Evolutionary conservation across 1,140 invertebrate species (phyloP).

Genomic region (Drosophila bifasciata): DNA sequence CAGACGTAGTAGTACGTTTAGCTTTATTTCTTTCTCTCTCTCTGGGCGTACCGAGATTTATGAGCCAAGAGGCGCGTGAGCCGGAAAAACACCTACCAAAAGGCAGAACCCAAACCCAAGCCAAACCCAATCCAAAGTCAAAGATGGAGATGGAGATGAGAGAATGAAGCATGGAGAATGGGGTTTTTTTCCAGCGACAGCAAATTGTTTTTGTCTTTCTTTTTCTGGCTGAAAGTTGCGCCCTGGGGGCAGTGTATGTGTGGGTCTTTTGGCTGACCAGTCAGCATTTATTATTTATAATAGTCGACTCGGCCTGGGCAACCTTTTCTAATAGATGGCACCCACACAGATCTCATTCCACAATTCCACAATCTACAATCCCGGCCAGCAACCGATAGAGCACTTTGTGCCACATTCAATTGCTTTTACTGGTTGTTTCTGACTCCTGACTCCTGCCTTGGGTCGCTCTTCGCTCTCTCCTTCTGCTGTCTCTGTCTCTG

Average conservation of each 20-base stretch:
- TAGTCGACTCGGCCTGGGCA: constrained; percentile 73
- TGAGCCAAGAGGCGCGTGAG: constrained; percentile 78
- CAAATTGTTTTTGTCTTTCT: constrained; percentile 77
- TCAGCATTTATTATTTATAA: constrained; percentile 83
- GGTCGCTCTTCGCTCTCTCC: neutral
- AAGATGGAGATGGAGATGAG: constrained; percentile 29
- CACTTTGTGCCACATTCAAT: constrained; percentile 80
- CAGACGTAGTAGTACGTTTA: constrained; percentile 69
- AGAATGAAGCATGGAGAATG: constrained; percentile 2
- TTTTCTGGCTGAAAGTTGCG: constrained; percentile 45
- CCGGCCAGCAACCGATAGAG: constrained; percentile 43
- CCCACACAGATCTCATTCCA: constrained; percentile 4
- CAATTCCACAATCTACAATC: constrained; percentile 1
- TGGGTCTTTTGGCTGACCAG: constrained; percentile 65
- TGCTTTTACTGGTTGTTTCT: constrained; percentile 56
- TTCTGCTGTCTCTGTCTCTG: neutral
- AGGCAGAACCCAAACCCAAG: constrained; percentile 8
- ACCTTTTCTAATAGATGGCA: constrained; percentile 80
- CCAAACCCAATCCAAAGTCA: constrained; percentile 15
- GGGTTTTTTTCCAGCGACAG: constrained; percentile 12
- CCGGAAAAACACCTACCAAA: constrained; percentile 54
- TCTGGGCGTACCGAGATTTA: constrained; percentile 69
- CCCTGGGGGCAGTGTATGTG: constrained; percentile 16
- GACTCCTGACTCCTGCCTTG: constrained; percentile 13
- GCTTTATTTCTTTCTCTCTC: constrained; percentile 82